These are phyloP conservation scores for Dynastes maya DNA, from an alignment of 2,888 invertebrate genomes.

Conservation along the genomic window DNA sequence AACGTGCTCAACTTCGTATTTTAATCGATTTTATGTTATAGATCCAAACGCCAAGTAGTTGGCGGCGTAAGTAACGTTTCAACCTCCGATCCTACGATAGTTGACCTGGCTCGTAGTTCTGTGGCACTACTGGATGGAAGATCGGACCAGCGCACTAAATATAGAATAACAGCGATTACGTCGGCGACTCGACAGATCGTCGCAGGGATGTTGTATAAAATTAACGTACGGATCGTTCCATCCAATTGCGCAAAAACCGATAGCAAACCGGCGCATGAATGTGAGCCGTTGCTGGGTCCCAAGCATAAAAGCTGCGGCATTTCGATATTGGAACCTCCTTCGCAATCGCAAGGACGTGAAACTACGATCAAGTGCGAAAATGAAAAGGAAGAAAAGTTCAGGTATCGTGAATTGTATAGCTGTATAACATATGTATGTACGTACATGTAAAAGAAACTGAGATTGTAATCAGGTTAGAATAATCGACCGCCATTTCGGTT, in stretches of 20 bases:
- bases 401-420: not conserved
- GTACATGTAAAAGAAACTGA: no score
- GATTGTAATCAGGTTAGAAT: no score
- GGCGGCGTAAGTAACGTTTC: conserved; percentile 54
- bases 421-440: not conserved
- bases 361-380: conserved; percentile 67
- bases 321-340: conserved; percentile 75
- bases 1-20: no score
- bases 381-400: conserved; percentile 39
- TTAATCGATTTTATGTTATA: no score
- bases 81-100: conserved; percentile 57
- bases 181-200: conserved; percentile 72
- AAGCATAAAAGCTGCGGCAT: conserved; percentile 69
- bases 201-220: conserved; percentile 73
- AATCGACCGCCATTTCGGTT: no score
- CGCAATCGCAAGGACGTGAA: conserved; percentile 71
- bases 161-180: conserved; percentile 67
- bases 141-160: conserved; percentile 55
- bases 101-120: conserved; percentile 56
- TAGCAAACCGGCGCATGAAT: conserved; percentile 59
- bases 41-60: conserved; percentile 43
- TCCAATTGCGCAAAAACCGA: conserved; percentile 71
- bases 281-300: conserved; percentile 60
- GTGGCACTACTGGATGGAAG: conserved; percentile 62
- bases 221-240: conserved; percentile 75